phyloP scores from a whole-genome alignment of 1,140 invertebrate genomes.

The Drosophila sechellia region DNA sequence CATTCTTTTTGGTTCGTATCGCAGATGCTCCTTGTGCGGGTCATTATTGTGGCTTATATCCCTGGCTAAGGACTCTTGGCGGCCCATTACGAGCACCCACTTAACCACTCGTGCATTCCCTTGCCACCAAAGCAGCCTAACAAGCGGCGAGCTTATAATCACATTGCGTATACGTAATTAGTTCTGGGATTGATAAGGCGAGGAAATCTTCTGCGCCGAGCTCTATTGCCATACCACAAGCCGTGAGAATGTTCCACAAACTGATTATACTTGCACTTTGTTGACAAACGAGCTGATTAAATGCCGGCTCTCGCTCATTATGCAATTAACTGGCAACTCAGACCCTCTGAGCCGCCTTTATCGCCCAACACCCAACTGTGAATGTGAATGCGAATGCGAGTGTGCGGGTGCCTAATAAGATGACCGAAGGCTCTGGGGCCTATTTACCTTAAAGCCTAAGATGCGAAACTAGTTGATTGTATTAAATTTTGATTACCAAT shows the following conservation, averaged over 20 bases:
- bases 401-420: slow-evolving; percentile 11
- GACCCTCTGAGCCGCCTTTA: slow-evolving; percentile 40
- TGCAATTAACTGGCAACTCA: slow-evolving; percentile 72
- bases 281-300: slow-evolving; percentile 81
- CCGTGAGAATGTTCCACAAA: slow-evolving; percentile 62
- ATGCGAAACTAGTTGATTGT: slow-evolving; percentile 6
- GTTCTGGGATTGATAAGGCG: slow-evolving; percentile 53
- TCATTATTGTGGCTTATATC: slow-evolving; percentile 68
- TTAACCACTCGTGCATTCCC: neutral
- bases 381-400: neutral
- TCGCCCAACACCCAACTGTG: slow-evolving; percentile 29
- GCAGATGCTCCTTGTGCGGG: slow-evolving; percentile 39
- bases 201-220: slow-evolving; percentile 5
- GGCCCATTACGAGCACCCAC: slow-evolving; percentile 20
- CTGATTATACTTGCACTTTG: slow-evolving; percentile 73
- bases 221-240: neutral
- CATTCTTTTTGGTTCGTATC: slow-evolving; percentile 1
- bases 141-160: slow-evolving; percentile 70
- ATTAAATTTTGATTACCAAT: slow-evolving; percentile 13
- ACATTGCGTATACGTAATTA: slow-evolving; percentile 78
- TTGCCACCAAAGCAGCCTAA: slow-evolving; percentile 27
- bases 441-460: slow-evolving; percentile 54
- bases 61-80: slow-evolving; percentile 31
- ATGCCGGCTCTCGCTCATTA: slow-evolving; percentile 75
- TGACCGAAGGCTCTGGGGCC: slow-evolving; percentile 10